Evolutionary conservation across 2,797 vertebrate species (phyloP).

Genomic region (Ctenopoma kingsleyae): DNA sequence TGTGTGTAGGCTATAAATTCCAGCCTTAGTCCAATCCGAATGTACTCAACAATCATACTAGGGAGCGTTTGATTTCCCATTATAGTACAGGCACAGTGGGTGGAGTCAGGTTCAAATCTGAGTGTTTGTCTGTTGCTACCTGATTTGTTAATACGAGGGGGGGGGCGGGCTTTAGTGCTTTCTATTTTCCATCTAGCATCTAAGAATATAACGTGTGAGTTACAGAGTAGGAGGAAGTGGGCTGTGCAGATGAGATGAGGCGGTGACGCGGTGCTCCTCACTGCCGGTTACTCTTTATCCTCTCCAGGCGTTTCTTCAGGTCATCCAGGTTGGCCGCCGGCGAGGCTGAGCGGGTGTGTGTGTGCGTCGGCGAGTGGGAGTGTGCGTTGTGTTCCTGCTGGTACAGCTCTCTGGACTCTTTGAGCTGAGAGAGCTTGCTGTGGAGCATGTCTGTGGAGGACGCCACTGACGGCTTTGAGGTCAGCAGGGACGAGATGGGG

Average conservation of each 20-base stretch:
- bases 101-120: slow-evolving; percentile 48
- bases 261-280: slow-evolving; percentile 53
- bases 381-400: slow-evolving; percentile 90
- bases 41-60: slow-evolving; percentile 13
- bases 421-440: slow-evolving; percentile 97
- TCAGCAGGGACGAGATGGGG: slow-evolving; percentile 89
- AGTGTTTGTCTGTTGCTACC: slow-evolving; percentile 31
- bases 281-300: slow-evolving; percentile 98
- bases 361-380: slow-evolving; percentile 83
- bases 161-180: slow-evolving; percentile 21
- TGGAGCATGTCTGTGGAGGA: slow-evolving; percentile 99
- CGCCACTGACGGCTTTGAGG: slow-evolving; percentile 91
- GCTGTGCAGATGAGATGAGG: slow-evolving; percentile 21
- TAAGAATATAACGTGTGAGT: slow-evolving; percentile 32
- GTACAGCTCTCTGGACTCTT: slow-evolving; percentile 93
- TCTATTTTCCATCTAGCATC: slow-evolving; percentile 30
- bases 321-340: slow-evolving; percentile 95
- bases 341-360: slow-evolving; percentile 84
- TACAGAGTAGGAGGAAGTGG: slow-evolving; percentile 13
- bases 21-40: slow-evolving; percentile 17
- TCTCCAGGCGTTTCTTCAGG: slow-evolving; percentile 99
- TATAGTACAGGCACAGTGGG: slow-evolving; percentile 68
- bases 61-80: slow-evolving; percentile 32
- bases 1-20: slow-evolving; percentile 9
- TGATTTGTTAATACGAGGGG: slow-evolving; percentile 1